Evolutionary conservation across 2,797 vertebrate species (phyloP).

Genomic region (Pipistrellus pygmaeus): DNA sequence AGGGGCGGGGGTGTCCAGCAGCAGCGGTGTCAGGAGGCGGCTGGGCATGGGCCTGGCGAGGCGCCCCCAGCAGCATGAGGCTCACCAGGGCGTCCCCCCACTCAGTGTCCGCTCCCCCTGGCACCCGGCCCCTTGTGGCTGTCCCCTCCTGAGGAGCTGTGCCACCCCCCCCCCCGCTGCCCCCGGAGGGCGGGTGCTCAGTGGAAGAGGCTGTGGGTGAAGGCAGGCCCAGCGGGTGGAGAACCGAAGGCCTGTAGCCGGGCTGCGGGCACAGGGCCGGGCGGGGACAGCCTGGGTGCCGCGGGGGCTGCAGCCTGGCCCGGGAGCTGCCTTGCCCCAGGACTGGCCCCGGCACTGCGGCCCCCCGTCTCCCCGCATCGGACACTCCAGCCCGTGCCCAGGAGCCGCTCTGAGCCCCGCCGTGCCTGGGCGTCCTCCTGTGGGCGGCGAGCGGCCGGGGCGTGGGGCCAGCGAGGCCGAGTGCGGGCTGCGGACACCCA

Average conservation of each 20-base stretch:
- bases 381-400: too few relatives aligned
- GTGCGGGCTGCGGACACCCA: neutral
- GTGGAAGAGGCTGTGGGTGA: neutral
- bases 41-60: neutral
- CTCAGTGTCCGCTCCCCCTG: neutral
- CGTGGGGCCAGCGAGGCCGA: too few relatives aligned
- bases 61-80: rapidly evolving
- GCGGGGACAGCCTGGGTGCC: too few relatives aligned
- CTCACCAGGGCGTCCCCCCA: neutral
- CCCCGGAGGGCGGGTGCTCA: neutral
- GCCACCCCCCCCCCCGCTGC: too few relatives aligned
- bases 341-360: neutral
- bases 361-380: rapidly evolving
- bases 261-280: neutral
- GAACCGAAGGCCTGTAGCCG: neutral
- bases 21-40: neutral
- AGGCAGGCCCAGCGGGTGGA: too few relatives aligned
- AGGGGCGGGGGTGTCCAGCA: neutral
- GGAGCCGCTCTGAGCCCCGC: neutral
- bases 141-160: rapidly evolving
- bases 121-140: neutral
- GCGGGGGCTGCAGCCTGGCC: too few relatives aligned
- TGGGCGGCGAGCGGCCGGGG: neutral
- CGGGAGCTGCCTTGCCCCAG: too few relatives aligned
- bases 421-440: too few relatives aligned